Evolutionary conservation across 2,113 vertebrate species (phyloP), one percentile per base, ranked within the genome.

Genomic region (Steatornis caripensis): DNA sequence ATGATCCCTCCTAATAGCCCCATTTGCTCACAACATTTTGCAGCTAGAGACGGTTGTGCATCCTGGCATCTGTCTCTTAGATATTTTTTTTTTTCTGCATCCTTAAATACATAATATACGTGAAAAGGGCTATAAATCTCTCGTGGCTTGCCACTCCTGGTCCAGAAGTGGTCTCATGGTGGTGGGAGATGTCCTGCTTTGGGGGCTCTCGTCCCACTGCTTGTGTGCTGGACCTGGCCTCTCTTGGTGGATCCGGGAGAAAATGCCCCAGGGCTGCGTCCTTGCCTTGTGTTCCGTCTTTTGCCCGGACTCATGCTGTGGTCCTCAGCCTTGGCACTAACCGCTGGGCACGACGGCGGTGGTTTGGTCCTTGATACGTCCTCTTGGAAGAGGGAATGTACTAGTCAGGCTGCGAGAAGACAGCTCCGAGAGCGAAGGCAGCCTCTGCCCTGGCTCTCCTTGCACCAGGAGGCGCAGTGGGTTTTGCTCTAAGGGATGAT

Each of bases 321-420:
- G 21, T 55, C 48, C 46, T 41, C 2, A 0, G 45, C 45, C 30
- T 79, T 53, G 65, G 32, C 27, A 8, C 60, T 66, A 23, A 29
- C 3, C 1, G 1, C 37, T 30, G 22, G 30, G 51, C 19, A 15
- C 1, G 6, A 32, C 0, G 7, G 46, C 37, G 69, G 15, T n/a
- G 7, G 7, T 48, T 41, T 53, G 34, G 14, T 46, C 45, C 23
- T n/a, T 2, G 7, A 60, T 60, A 7, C 23, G 7, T 21, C 53
- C 48, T 60, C 16, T 23, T 37, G 34, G 58, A 37, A 53, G 15
- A 54, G 14, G 53, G 58, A 36, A 32, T 10, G 41, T 16, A 15
- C 9, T 20, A 65, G 22, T n/a, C n/a, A n/a, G n/a, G 29, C 32
- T 39, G 65, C 3, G 15, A 60, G 17, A 5, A 32, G 39, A 12